Evolutionary conservation across 1,140 invertebrate species (phyloP), one percentile per base, ranked within the genome.

Genomic region (Halictus rubicundus): DNA sequence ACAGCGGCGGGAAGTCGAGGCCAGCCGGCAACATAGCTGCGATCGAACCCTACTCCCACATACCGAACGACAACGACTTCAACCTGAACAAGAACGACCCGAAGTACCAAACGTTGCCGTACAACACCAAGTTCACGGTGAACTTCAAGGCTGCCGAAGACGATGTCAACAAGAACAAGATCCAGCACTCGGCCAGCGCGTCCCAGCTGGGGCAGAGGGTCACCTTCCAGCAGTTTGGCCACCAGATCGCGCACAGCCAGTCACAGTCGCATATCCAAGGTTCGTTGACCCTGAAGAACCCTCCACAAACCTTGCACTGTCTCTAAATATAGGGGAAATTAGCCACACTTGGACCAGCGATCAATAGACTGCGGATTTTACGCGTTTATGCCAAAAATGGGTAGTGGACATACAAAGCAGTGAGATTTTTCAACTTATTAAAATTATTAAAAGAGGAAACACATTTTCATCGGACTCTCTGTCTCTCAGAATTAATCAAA

Each of bases 61-160:
- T 97, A 84, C 96, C 96, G 12, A 95, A 96, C 81, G 94, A 95
- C 73, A 94, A 94, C 80, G 95, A 95, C 78, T 94, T 95, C 83
- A 94, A 91, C 78, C 93, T 95, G n/a, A 96, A 95, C 85, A 98
- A 98, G 92, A 96, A 96, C 66, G 97, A 98, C 91, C 97, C 97
- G 0, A 98, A 98, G 92, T 98, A 98, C 94, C 97, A 99, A 93
- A 98, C 97, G 25, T 94, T 98, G 89, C 97, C 97, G 64, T 97
- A 97, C 90, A 97, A 97, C 85, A 97, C 96, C 10, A 97, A 97
- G 92, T 97, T 97, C 89, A 95, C 95, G 12, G 95, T 95, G 6
- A 95, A 94, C 85, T 93, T 94, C 72, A 91, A 93, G 73, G 80
- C 84, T 21, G 80, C 75, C 42, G 92, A 93, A 10, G 93, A 93